Conservation (phyloP, 2,888 invertebrate genomes). For the Leptinotarsa juncta region DNA sequence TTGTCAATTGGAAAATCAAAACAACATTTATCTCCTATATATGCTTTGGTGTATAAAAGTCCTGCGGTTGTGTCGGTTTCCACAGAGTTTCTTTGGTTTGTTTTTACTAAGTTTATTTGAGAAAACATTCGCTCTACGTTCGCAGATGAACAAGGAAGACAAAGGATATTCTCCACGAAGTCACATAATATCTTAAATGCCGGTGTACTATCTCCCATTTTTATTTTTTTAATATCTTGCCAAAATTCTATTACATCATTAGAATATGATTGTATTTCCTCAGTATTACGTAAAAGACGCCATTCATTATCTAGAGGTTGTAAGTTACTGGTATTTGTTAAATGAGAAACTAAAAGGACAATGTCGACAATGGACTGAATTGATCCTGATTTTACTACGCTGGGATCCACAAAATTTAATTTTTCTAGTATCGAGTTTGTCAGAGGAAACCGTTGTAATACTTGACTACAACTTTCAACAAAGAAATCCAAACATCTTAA, state of each 20-base stretch:
- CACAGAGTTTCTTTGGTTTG: neutral
- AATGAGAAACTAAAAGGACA: constrained; percentile 23
- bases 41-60: constrained; percentile 1
- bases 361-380: neutral
- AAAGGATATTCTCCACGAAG: neutral
- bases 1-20: constrained; percentile 1
- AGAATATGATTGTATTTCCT: constrained; percentile 14
- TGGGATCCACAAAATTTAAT: constrained; percentile 28
- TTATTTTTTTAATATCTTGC: neutral
- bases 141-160: neutral
- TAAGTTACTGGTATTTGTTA: constrained; percentile 20
- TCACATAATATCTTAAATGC: neutral
- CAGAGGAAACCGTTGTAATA: constrained; percentile 31
- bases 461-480: constrained; percentile 28
- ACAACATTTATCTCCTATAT: neutral
- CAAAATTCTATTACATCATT: constrained; percentile 16
- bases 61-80: neutral
- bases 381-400: neutral
- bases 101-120: neutral
- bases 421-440: constrained; percentile 28
- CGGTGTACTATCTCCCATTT: constrained; percentile 3
- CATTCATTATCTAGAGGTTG: constrained; percentile 34
- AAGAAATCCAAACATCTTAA: constrained; percentile 32
- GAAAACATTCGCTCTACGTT: neutral
- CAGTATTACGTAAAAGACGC: constrained; percentile 14